Evolutionary conservation across 53 echinoderm and acorn worm genomes (phyloP), one percentile per base, ranked within the genome.

Genomic region (Arbacia lixula): DNA sequence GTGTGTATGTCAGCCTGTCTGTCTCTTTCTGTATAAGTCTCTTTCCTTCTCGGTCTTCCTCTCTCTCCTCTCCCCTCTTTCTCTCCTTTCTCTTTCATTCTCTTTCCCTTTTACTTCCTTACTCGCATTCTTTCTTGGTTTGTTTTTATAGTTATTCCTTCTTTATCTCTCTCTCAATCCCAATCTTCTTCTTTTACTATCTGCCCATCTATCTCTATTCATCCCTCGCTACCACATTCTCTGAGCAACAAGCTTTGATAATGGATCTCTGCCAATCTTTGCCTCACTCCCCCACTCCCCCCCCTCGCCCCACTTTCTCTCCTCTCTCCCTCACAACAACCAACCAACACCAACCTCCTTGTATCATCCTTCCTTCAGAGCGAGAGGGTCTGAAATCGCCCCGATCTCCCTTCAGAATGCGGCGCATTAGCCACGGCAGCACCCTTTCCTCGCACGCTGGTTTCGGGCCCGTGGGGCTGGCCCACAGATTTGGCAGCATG

Each of bases 391-490:
- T 85, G 68, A 93, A 89, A 72, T 93, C 95, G 3, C 89, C 89
- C 17, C 93, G 80, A 42, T 85, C 91, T 22, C 89, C 89, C 16
- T 86, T 86, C 78, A 51, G 86, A 39, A 93, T 93, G 90, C 92
- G 98, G 19, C 87, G 94, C 24, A 88, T 98, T 53, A 94, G 98
- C 41, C 98, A 92, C 28, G 98, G 98, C 19, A 98, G 98, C 72
- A 94, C 98, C 4, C 86, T 91, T 19, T 88, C 98, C 11, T 83
- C 91, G 5, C 67, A 68, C 20, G 39, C 66, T 5, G 90, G 79
- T 29, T 46, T 72, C 20, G 94, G 94, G 39, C 98, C 98, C 1
- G 86, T 97, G 26, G 90, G 94, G 53, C 84, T 97, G 4, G 77
- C 94, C 12, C 91, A 93, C 49, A 90, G 86, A 65, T 93, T 88